Conservation (phyloP, 2,888 invertebrate species). For the Drosophila seclusa region DNA sequence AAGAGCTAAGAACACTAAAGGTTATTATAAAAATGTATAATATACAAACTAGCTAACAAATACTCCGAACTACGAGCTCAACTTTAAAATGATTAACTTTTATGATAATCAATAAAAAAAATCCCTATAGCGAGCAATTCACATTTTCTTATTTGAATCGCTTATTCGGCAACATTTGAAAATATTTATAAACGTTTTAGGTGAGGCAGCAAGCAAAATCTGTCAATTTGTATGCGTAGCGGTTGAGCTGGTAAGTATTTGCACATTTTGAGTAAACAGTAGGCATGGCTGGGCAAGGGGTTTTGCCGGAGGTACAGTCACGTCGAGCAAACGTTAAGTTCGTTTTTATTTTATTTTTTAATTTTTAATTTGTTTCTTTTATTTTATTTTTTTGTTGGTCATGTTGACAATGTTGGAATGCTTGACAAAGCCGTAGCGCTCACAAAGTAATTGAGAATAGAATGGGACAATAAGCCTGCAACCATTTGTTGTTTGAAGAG, state of each 20-base stretch:
- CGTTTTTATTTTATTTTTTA: constrained; percentile 23
- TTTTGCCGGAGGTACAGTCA: constrained; percentile 30
- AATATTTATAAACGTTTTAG: constrained; percentile 43
- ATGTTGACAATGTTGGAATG: constrained; percentile 53
- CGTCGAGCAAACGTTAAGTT: constrained; percentile 19
- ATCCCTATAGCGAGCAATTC: constrained; percentile 2
- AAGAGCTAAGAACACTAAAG: neutral
- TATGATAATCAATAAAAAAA: constrained; percentile 5
- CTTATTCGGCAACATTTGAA: constrained; percentile 14
- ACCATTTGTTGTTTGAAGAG: constrained; percentile 56
- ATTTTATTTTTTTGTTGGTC: constrained; percentile 35
- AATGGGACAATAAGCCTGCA: constrained; percentile 26
- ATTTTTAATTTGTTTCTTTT: constrained; percentile 1
- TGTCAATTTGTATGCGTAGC: constrained; percentile 64
- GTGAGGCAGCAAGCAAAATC: constrained; percentile 20
- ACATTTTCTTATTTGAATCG: neutral
- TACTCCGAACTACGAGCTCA: neutral
- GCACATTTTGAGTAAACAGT: constrained; percentile 53
- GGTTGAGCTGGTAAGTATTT: constrained; percentile 48
- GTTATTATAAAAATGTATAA: too few species aligned
- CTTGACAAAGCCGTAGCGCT: constrained; percentile 27
- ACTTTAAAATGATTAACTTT: too few species aligned
- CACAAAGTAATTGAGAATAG: constrained; percentile 53
- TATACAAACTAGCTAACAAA: neutral
- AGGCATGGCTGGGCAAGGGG: constrained; percentile 29